These are phyloP conservation scores for human DNA, from an alignment of 2,113 vertebrate species.

Conservation along the genomic window GRCh38 chr1:44327501-44328000, in stretches of 20 bases:
- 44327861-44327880: constrained; percentile 9
- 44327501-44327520: neutral
- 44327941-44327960: neutral
- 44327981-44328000: neutral
- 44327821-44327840: constrained; percentile 36
- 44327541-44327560: constrained; percentile 28
- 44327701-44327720: neutral
- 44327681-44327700: neutral
- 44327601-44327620: neutral
- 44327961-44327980: neutral
- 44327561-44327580: neutral
- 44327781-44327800: neutral
- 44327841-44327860: constrained; percentile 8
- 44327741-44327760: neutral
- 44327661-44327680: neutral
- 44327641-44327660: neutral
- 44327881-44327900: neutral
- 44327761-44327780: neutral
- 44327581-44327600: neutral
- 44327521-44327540: constrained; percentile 24
- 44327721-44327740: neutral
- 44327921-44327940: neutral
- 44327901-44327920: neutral
- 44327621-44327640: neutral
- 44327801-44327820: neutral